A percentile compares a stretch with the other conserved stretches of the same genome.
phyloP scores from a whole-genome alignment of 1,140 invertebrate genomes.

The Adelges cooleyi region DNA sequence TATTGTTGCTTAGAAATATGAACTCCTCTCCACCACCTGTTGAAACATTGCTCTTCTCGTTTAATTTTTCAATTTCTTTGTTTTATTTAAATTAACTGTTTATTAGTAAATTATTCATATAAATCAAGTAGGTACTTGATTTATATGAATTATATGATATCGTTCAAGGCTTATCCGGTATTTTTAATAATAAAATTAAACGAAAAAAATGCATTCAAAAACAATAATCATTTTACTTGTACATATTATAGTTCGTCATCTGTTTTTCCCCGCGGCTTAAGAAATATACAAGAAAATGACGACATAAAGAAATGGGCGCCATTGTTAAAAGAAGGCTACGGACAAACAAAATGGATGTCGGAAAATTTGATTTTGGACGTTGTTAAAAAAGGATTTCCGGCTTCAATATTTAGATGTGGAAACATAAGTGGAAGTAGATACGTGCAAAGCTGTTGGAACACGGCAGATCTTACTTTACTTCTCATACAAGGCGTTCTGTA shows the following conservation, averaged over 20 bases:
- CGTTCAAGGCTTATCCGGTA: too few relatives aligned
- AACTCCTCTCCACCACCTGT: too few relatives aligned
- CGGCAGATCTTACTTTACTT: conserved; percentile 42
- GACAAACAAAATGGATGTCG: conserved; percentile 44
- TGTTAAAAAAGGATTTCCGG: conserved; percentile 40
- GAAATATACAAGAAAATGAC: conserved; percentile 38
- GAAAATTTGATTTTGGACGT: conserved; percentile 42
- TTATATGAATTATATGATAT: too few relatives aligned
- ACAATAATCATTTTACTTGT: too few relatives aligned
- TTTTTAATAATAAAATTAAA: too few relatives aligned
- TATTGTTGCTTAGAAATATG: too few relatives aligned
- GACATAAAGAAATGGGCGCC: conserved; percentile 36
- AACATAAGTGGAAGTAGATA: conserved; percentile 39
- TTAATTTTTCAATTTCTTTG: too few relatives aligned
- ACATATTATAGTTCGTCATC: conserved; percentile 41
- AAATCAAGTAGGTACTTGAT: too few relatives aligned
- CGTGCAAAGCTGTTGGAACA: conserved; percentile 41
- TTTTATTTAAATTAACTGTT: too few relatives aligned
- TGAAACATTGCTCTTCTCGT: too few relatives aligned
- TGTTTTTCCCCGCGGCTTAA: conserved; percentile 40
- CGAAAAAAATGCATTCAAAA: too few relatives aligned
- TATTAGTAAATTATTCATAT: too few relatives aligned
- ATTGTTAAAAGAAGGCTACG: conserved; percentile 41
- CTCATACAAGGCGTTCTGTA: conserved; percentile 40
- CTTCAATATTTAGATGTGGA: conserved; percentile 40